Percentiles rank a stretch among this genome's conserved stretches.
phyloP scores from a whole-genome alignment of 2,113 vertebrate species.

The Elephas maximus region DNA sequence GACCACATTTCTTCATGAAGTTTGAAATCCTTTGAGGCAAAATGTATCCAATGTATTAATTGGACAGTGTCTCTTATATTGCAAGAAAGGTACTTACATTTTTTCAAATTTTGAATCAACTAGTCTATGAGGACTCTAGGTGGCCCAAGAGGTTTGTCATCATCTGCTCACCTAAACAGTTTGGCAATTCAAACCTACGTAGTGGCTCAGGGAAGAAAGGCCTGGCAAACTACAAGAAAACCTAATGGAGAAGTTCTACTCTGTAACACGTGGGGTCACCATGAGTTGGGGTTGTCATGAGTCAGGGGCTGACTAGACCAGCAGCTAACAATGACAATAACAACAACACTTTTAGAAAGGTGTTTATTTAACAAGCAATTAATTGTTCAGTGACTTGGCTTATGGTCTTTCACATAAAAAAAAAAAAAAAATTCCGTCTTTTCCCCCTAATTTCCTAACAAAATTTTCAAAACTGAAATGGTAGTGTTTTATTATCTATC shows the following conservation, averaged over 20 bases:
- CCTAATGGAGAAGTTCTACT: no score
- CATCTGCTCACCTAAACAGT: no score
- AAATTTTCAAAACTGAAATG: background rate
- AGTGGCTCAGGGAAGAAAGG: no score
- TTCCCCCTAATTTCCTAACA: background rate
- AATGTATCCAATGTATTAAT: background rate
- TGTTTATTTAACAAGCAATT: background rate
- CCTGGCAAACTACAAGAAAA: no score
- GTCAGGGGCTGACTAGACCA: no score
- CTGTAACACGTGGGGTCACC: no score
- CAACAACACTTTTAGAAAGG: background rate
- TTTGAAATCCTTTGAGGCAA: background rate
- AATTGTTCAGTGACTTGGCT: background rate
- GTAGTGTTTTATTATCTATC: background rate
- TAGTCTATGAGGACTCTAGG: background rate
- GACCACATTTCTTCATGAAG: background rate
- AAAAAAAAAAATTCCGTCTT: background rate
- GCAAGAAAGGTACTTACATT: background rate
- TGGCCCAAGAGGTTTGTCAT: no score
- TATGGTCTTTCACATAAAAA: background rate
- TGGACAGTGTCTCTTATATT: background rate
- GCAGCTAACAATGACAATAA: no score
- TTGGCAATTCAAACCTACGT: no score
- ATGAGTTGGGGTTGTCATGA: no score
- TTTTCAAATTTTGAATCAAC: constrained; percentile 3